Base-by-base conservation (phyloP, 2,888 invertebrate species). In the Thymelicus acteon region DNA sequence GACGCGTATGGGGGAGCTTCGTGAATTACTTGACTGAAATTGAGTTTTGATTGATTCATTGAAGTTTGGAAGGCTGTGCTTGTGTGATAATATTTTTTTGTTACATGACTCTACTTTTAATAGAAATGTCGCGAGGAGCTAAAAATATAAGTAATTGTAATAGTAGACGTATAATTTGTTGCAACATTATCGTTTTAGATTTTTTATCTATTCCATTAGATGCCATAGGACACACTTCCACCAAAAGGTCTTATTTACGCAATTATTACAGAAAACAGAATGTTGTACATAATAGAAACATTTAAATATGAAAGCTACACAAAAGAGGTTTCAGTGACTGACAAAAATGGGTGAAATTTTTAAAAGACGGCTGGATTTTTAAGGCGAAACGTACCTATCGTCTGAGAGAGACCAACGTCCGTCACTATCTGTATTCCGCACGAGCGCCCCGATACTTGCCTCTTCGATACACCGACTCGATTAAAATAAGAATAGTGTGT, bases 351-450 rank as follows among this genome's bases (percentile, higher is more conserved):
- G 62, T 58, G 13, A 47, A 68, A 61, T 60, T 85, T 84, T 82
- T 84, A 88, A 88, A 92, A 90, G 90, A 86, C 88, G 86, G 91
- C 86, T 88, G 88, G 85, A 89, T 85, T 86, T 85, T 85, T 83
- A 80, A 82, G 79, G 78, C 76, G 78, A 67, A 71, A 78, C 80
- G 78, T 85, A n/a, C n/a, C n/a, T n/a, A 85, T 85, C 85, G 86
- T 76, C 73, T 75, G 80, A 80, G 63, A 24, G 70, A 60, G 89
- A 83, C 89, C 89, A 86, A 81, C 85, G 91, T 88, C 90, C 91
- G 88, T 88, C 91, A 87, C 88, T 92, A 93, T 93, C 93, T 85
- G 78, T 80, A 82, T 93, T 93, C 92, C 91, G 87, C 93, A 93
- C 93, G 92, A 86, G 80, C 84, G 91, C 81, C 76, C 69, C 85